Conservation (phyloP, 1,140 invertebrate genomes). For the Drosophila bipectinata region DNA sequence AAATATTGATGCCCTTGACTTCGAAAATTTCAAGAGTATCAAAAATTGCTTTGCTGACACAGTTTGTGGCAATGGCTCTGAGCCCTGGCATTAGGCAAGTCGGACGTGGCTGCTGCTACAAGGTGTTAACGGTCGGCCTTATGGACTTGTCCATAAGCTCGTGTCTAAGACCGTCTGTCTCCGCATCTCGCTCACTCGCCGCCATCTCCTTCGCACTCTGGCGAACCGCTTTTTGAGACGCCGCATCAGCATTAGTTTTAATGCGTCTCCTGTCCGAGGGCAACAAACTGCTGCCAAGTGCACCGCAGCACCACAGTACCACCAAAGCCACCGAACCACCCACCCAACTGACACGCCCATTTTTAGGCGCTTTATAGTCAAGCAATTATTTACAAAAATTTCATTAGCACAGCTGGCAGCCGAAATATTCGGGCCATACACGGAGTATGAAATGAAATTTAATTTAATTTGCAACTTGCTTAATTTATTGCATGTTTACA, state of each 20-base stretch:
- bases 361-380: constrained; percentile 35
- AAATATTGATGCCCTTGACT: neutral
- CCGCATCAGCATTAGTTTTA: constrained; percentile 79
- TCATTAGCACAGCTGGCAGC: constrained; percentile 71
- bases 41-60: constrained; percentile 78
- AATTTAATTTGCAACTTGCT: constrained; percentile 76
- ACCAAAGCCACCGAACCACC: too few species aligned
- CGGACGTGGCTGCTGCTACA: constrained; percentile 77
- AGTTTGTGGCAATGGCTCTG: constrained; percentile 80
- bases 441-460: constrained; percentile 56
- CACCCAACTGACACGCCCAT: constrained; percentile 36
- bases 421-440: constrained; percentile 45
- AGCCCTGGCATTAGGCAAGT: constrained; percentile 79
- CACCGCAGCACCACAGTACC: constrained; percentile 8
- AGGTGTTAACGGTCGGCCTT: constrained; percentile 79
- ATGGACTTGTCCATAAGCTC: constrained; percentile 78
- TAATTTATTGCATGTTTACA: constrained; percentile 80
- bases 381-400: constrained; percentile 78
- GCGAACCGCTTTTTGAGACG: constrained; percentile 32
- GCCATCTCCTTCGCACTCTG: neutral
- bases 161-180: constrained; percentile 71
- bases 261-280: constrained; percentile 57
- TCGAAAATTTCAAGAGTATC: constrained; percentile 28
- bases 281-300: constrained; percentile 68
- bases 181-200: neutral